A percentile compares a stretch with the other conserved stretches of the same genome.
Conservation (phyloP, 2,888 invertebrate genomes). For the Lasioglossum marginatum region DNA sequence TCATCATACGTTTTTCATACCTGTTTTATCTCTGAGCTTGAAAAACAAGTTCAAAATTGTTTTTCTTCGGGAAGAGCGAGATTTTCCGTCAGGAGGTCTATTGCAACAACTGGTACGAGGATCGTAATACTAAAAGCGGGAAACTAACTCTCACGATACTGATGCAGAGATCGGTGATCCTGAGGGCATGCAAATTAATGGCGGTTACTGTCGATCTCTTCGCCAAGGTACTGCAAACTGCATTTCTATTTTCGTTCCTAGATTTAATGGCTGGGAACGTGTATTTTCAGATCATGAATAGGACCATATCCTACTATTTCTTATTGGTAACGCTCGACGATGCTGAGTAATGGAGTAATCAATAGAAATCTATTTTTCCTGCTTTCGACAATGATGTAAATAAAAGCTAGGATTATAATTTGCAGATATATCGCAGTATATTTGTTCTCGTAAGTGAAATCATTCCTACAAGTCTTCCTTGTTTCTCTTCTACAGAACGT, state of each 20-base stretch:
- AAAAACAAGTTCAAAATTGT: neutral
- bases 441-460: neutral
- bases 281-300: slow-evolving; percentile 4
- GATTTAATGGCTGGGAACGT: neutral
- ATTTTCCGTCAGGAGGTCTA: neutral
- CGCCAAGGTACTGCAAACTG: neutral
- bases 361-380: neutral
- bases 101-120: neutral
- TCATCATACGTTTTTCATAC: neutral
- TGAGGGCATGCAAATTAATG: neutral
- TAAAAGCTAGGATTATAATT: neutral
- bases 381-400: neutral
- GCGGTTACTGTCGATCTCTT: slow-evolving; percentile 2
- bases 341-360: neutral
- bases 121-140: too few species aligned
- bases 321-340: slow-evolving; percentile 4
- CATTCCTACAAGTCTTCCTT: neutral
- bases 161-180: neutral
- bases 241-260: neutral
- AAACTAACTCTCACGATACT: neutral
- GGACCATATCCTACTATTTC: slow-evolving; percentile 6
- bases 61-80: neutral
- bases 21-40: neutral
- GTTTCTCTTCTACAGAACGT: neutral
- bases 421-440: neutral